Base-by-base conservation (phyloP, 2,113 vertebrate genomes). In the Mesitornis unicolor region DNA sequence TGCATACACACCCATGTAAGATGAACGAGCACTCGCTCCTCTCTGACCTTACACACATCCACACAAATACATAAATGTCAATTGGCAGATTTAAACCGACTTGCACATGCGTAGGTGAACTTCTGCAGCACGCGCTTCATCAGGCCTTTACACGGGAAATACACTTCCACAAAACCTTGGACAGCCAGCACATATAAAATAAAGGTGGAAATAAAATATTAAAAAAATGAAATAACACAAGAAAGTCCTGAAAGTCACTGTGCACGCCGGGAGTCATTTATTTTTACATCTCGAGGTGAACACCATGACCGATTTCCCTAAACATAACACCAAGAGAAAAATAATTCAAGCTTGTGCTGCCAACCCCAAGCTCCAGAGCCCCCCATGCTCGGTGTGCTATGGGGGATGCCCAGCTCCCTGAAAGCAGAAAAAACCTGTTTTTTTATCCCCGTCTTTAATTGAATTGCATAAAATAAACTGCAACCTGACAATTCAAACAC, bases 1-100 rank as follows among this genome's bases (percentile, higher is more conserved):
- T 13, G 26, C 16, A 26, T 6, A 11, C 4, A n/a, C 31, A 40
- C 38, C 6, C 4, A 2, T 1, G 13, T 67, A 9, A 0, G 13
- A 65, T 67, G 36, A 68, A 28, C 20, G 36, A 38, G 48, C 24
- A 45, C 57, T 40, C 17, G 5, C 3, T 3, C 33, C 29, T 45
- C 22, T 15, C 45, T 8, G 26, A 11, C 57, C 60, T 21, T 40
- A n/a, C 28, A 15, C 60, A 9, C 40, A 20, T 7, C 16, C 22
- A 51, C 6, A 26, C n/a, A 42, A 36, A 47, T 2, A 74, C 2
- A 42, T 12, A 19, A 17, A 12, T 8, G 6, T 4, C 33, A 43
- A 0, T 1, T 31, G 65, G 16, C 29, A 78, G 31, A 50, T 8
- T 40, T 13, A 61, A 74, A 26, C 25, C 19, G 28, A 33, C 59